These are phyloP conservation scores for Myotis lucifugus DNA, from an alignment of 2,113 vertebrate genomes.

Conservation along the genomic window DNA sequence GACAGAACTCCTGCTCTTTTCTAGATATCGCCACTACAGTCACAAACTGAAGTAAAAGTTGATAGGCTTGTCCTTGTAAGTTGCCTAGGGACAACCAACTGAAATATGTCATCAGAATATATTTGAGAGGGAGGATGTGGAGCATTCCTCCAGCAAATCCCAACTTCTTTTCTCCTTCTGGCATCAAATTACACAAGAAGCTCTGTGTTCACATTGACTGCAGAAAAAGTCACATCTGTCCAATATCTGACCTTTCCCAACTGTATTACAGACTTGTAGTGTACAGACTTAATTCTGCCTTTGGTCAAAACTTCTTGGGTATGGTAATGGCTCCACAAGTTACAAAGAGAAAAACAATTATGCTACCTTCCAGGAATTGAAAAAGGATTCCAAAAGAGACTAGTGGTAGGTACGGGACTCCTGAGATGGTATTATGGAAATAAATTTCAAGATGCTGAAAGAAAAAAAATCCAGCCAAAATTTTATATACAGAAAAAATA, in stretches of 20 bases:
- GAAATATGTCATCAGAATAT: not conserved
- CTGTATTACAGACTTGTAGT: not conserved
- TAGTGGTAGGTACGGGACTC: not conserved
- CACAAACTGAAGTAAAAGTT: not conserved
- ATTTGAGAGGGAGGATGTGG: not conserved
- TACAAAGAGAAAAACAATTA: not conserved
- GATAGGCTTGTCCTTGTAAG: not conserved
- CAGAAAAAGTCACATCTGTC: not conserved
- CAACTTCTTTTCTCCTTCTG: not conserved
- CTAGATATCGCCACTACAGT: not conserved
- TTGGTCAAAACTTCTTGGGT: not conserved
- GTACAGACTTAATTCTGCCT: not conserved
- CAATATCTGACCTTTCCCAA: not conserved
- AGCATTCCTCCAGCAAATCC: not conserved
- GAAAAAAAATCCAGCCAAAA: not conserved
- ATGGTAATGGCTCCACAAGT: not conserved
- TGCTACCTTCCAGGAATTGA: not conserved
- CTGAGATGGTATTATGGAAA: not conserved
- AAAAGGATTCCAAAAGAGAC: not conserved
- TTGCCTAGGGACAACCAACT: not conserved
- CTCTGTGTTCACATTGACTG: not conserved
- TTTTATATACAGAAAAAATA: not conserved
- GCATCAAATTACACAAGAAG: not conserved
- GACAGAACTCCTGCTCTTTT: not conserved
- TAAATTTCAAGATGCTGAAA: not conserved